A percentile compares a stretch with the other conserved stretches of the same genome.
Conservation (phyloP, 1,140 invertebrate species). For the Frieseomelitta varia region DNA sequence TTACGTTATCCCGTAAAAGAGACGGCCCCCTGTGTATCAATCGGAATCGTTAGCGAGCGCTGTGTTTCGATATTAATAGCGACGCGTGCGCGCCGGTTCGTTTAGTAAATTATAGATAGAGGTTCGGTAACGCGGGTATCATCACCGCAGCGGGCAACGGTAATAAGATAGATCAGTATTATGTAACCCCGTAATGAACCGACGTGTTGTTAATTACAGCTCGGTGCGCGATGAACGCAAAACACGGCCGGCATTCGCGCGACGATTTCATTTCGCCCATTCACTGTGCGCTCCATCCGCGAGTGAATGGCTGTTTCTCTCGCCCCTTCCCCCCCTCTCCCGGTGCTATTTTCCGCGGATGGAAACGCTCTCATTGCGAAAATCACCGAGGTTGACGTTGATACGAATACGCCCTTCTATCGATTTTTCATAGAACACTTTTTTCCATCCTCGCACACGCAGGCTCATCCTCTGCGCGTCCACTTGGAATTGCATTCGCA, state of each 20-base stretch:
- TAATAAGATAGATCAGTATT: conserved; percentile 47
- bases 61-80: conserved; percentile 29
- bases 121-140: conserved; percentile 25
- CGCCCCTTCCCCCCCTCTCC: too few species aligned
- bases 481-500: conserved; percentile 17
- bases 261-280: conserved; percentile 25
- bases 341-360: neutral
- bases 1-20: neutral
- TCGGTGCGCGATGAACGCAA: neutral
- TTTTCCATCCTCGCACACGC: neutral
- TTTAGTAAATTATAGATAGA: conserved; percentile 42
- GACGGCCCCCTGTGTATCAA: neutral
- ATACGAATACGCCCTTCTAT: neutral
- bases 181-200: conserved; percentile 47
- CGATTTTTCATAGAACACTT: neutral
- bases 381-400: neutral
- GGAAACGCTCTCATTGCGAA: neutral
- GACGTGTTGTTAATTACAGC: conserved; percentile 41
- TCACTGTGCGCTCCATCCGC: neutral
- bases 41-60: too few species aligned
- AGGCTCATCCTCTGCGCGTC: neutral
- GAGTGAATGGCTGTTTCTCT: neutral
- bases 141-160: conserved; percentile 4
- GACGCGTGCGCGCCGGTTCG: neutral
- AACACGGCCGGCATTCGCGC: neutral